These are phyloP conservation scores for Pteronura brasiliensis DNA, from an alignment of 2,113 vertebrate genomes.

Conservation along the genomic window DNA sequence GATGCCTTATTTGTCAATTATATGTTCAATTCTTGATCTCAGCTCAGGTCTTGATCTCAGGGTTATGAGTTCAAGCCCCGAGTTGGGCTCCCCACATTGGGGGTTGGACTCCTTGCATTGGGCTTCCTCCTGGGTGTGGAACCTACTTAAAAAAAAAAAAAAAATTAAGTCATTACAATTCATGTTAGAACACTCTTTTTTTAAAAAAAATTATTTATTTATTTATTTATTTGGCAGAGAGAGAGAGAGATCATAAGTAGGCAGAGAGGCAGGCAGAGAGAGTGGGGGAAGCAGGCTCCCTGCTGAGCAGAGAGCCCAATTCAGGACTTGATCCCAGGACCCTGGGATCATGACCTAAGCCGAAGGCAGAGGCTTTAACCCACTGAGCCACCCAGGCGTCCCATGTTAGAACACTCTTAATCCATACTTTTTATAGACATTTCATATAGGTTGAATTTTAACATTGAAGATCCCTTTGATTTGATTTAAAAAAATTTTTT, in stretches of 20 bases:
- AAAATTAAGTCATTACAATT: neutral
- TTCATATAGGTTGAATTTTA: neutral
- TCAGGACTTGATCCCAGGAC: too few species aligned
- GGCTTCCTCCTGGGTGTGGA: neutral
- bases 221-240: too few species aligned
- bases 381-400: too few species aligned
- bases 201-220: too few species aligned
- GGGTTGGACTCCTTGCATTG: neutral
- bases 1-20: fast-evolving
- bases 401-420: neutral
- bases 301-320: too few species aligned
- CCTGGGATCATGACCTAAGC: too few species aligned
- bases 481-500: neutral
- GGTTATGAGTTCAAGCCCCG: neutral
- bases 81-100: neutral
- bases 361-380: too few species aligned
- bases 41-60: neutral
- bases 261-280: too few species aligned
- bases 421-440: neutral
- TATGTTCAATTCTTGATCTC: neutral
- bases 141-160: neutral
- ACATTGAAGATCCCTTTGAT: neutral
- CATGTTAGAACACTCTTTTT: neutral
- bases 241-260: too few species aligned
- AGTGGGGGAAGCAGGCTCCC: too few species aligned